Conservation (phyloP, 2,797 vertebrate species). For the Rhinogobio ventralis region DNA sequence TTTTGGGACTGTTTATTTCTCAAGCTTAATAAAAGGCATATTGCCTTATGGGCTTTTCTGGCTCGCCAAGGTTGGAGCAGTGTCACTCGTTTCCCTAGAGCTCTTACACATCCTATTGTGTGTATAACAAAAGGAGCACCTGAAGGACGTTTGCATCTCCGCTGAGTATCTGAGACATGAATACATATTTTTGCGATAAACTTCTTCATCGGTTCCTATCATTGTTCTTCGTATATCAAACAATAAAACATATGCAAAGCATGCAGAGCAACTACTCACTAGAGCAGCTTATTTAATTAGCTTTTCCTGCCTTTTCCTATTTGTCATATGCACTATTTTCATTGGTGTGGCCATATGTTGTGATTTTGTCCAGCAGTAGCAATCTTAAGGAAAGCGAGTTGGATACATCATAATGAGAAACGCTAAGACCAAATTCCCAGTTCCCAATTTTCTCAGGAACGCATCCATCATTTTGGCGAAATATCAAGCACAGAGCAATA, state of each 20-base stretch:
- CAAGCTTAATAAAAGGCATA: constrained; percentile 15
- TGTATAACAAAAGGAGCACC: constrained; percentile 26
- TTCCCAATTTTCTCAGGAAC: constrained; percentile 31
- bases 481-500: constrained; percentile 39
- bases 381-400: constrained; percentile 15
- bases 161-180: constrained; percentile 14
- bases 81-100: constrained; percentile 33
- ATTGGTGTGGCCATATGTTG: constrained; percentile 25
- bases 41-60: neutral
- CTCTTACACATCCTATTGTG: constrained; percentile 38
- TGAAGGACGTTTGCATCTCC: constrained; percentile 10
- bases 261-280: constrained; percentile 24
- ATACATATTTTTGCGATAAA: constrained; percentile 26
- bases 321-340: constrained; percentile 15
- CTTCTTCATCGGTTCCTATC: neutral
- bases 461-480: constrained; percentile 49
- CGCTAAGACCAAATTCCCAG: constrained; percentile 13
- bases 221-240: constrained; percentile 27
- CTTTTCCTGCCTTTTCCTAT: constrained; percentile 12
- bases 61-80: constrained; percentile 10
- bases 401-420: constrained; percentile 46
- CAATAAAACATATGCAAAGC: constrained; percentile 18
- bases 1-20: constrained; percentile 20
- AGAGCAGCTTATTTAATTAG: constrained; percentile 36
- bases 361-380: constrained; percentile 2